These are phyloP conservation scores for Romanogobio albipinnatus DNA, from an alignment of 2,113 vertebrate genomes.

Conservation along the genomic window DNA sequence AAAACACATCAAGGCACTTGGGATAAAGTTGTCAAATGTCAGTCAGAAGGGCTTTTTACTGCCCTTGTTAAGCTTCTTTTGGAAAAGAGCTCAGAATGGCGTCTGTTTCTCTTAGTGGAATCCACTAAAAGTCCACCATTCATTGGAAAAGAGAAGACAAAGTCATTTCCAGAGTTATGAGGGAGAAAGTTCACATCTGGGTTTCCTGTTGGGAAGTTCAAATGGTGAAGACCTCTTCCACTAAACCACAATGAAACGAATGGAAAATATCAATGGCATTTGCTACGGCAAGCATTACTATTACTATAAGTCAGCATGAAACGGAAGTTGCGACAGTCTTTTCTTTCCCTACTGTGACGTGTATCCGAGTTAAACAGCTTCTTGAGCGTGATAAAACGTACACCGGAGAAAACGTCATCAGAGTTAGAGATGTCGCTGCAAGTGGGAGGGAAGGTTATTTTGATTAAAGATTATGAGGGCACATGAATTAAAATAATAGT, in stretches of 20 bases:
- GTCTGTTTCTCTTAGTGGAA: neutral
- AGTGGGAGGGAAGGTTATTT: no score
- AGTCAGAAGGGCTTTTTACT: slow-evolving; percentile 28
- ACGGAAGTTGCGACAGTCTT: no score
- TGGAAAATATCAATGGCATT: slow-evolving; percentile 5
- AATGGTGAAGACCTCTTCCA: neutral
- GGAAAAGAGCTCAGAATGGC: slow-evolving; percentile 4
- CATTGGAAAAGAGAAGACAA: neutral
- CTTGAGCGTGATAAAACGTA: no score
- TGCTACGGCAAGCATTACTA: neutral
- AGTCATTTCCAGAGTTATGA: slow-evolving; percentile 15
- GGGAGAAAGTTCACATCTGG: slow-evolving; percentile 16
- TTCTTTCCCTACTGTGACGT: no score
- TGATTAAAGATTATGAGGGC: no score
- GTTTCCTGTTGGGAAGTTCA: slow-evolving; percentile 27
- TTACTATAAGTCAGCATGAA: neutral
- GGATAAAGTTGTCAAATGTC: slow-evolving; percentile 19
- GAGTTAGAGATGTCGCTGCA: no score
- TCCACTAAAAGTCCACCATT: slow-evolving; percentile 6
- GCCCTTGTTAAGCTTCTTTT: slow-evolving; percentile 7
- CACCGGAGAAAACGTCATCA: no score
- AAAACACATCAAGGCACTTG: neutral
- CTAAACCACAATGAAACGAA: neutral
- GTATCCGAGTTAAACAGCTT: no score
- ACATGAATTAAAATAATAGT: no score